Percentiles rank a stretch among this genome's conserved stretches.
phyloP scores from a whole-genome alignment of 2,888 invertebrate genomes.

The Drosophila macrospina region DNA sequence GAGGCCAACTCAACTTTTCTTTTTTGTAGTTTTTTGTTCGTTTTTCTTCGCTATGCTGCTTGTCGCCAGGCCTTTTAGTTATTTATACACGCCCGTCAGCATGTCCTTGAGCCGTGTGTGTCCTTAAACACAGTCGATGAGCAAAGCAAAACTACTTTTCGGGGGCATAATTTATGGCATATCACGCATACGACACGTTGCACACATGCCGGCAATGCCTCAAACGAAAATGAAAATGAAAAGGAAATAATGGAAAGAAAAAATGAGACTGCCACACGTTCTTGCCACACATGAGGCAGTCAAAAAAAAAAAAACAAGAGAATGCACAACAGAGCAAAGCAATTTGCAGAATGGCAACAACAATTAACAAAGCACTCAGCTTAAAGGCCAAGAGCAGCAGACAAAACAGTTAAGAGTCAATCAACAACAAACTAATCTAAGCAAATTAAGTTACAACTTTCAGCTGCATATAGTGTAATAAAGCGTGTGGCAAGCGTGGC shows the following conservation, averaged over 20 bases:
- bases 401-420: slow-evolving; percentile 39
- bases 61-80: slow-evolving; percentile 44
- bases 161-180: slow-evolving; percentile 65
- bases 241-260: neutral
- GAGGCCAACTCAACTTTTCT: slow-evolving; percentile 25
- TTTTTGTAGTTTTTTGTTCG: neutral
- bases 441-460: slow-evolving; percentile 40
- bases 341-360: slow-evolving; percentile 44
- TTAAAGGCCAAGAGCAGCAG: slow-evolving; percentile 28
- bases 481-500: neutral
- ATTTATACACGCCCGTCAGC: slow-evolving; percentile 55
- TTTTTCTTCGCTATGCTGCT: no score
- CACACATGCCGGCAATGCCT: slow-evolving; percentile 40
- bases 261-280: slow-evolving; percentile 25
- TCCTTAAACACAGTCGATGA: neutral
- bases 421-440: slow-evolving; percentile 57
- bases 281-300: slow-evolving; percentile 33
- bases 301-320: slow-evolving; percentile 38
- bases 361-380: slow-evolving; percentile 35
- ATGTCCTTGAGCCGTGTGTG: slow-evolving; percentile 37
- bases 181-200: slow-evolving; percentile 63
- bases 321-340: slow-evolving; percentile 16
- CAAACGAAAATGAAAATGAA: neutral
- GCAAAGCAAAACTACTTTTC: slow-evolving; percentile 29
- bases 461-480: neutral